Evolutionary conservation across 2,797 vertebrate genomes (phyloP), one percentile per base, ranked within the genome.

Genomic region (Neopelma chrysocephalum): DNA sequence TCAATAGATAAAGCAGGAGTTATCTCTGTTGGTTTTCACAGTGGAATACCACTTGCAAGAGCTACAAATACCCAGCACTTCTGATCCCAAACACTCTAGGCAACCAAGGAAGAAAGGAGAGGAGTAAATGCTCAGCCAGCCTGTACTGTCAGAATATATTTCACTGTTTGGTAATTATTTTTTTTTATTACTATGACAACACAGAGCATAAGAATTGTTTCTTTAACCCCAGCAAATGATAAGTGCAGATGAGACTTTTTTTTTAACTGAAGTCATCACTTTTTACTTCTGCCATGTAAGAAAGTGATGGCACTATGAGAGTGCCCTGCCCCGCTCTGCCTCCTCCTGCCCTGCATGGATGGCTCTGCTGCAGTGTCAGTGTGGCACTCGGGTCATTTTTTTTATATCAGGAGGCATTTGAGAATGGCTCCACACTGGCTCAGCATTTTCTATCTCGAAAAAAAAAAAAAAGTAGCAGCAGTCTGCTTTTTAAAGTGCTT

Each of bases 161-260:
- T 96, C 96, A 95, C 91, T 96, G 72, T 88, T 80, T 79, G 38
- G 81, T 66, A 66, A 77, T 94, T 97, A 96, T 97, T 98, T 94
- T 96, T 87, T 90, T 93, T 90, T 95, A 97, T 98, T 96, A 93
- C 97, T 96, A 98, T 98, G 98, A 90, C 97, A 96, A 97, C 97
- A 36, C 13, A 56, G 72, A 86, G 93, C 25, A 2, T 72, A 73
- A 84, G 94, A 96, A 94, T 43, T 57, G 53, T 89, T 96, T 96
- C 96, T 97, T 96, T 96, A 96, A 97, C 93, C 95, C 86, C 69
- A 68, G 82, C 80, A 78, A 69, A 83, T 45, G 89, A 93, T 97
- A 95, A 95, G 48, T 58, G 89, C 84, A 87, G 70, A 90, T 83
- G 80, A 93, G 56, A 73, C 21, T 16, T 56, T 47, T 27, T 66